phyloP scores from a whole-genome alignment of 2,888 invertebrate species.

The Athalia circularis region DNA sequence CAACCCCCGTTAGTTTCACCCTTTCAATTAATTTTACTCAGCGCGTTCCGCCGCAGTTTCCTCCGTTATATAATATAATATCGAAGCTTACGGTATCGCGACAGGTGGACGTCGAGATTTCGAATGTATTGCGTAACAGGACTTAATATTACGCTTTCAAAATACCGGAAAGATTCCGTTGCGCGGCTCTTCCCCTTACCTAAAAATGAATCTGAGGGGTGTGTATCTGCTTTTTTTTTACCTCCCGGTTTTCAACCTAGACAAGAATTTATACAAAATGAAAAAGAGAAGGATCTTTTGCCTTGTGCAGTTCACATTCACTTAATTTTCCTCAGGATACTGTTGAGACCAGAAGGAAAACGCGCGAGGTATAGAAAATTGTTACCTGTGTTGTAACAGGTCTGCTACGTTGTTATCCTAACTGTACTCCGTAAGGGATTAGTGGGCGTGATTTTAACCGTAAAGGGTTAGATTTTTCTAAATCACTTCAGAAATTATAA shows the following conservation, averaged over 20 bases:
- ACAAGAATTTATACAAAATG: background rate
- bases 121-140: conserved; percentile 60
- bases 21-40: background rate
- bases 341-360: conserved; percentile 6
- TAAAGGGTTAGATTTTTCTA: conserved; percentile 8
- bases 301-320: background rate
- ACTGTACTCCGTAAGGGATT: conserved; percentile 46
- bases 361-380: background rate
- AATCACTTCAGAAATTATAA: conserved; percentile 34
- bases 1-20: background rate
- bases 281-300: background rate
- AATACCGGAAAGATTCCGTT: conserved; percentile 33
- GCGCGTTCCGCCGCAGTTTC: background rate
- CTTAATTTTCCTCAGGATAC: background rate
- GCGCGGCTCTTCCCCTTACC: background rate
- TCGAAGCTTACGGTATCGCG: conserved; percentile 56
- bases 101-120: conserved; percentile 61
- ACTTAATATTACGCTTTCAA: conserved; percentile 50
- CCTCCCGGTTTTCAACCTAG: background rate
- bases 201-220: background rate
- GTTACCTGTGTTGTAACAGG: background rate
- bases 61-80: background rate
- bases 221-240: background rate
- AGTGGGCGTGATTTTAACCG: conserved; percentile 35
- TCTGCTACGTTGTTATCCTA: conserved; percentile 27